A percentile compares a stretch with the other conserved stretches of the same genome.
Evolutionary conservation across 2,797 vertebrate species (phyloP).

Genomic region (Cryptoblepharus egeriae): DNA sequence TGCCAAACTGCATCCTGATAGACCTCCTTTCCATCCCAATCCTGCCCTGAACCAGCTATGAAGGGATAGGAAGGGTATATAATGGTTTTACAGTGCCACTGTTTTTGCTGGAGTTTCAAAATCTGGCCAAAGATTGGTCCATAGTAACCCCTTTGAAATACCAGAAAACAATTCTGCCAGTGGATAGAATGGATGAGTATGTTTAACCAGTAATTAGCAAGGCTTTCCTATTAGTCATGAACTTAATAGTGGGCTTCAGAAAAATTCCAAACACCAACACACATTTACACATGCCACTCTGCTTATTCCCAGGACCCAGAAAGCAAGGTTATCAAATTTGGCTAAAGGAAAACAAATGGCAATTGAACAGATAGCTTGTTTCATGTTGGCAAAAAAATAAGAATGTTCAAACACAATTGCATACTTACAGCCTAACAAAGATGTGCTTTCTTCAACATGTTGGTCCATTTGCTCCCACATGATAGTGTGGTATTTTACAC

Average conservation of each 20-base stretch:
- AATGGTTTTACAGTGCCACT: slow-evolving; percentile 58
- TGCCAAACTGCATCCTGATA: too few species aligned
- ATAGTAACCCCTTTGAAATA: slow-evolving; percentile 16
- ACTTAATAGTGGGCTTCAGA: slow-evolving; percentile 19
- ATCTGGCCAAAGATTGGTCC: slow-evolving; percentile 33
- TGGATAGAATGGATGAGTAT: slow-evolving; percentile 32
- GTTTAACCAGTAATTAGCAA: slow-evolving; percentile 24
- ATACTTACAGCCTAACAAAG: slow-evolving; percentile 9
- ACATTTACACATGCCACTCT: neutral
- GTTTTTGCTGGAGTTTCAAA: slow-evolving; percentile 57
- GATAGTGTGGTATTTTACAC: neutral
- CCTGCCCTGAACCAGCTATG: too few species aligned
- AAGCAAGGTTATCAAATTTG: slow-evolving; percentile 2
- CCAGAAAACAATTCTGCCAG: slow-evolving; percentile 35
- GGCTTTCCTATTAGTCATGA: slow-evolving; percentile 36
- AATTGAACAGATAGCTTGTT: slow-evolving; percentile 1
- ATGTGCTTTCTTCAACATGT: neutral
- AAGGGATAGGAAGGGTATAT: too few species aligned
- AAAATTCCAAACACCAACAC: neutral
- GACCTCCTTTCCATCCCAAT: too few species aligned
- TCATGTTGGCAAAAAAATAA: neutral
- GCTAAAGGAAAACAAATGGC: slow-evolving; percentile 24
- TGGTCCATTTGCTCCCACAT: neutral
- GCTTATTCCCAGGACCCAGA: fast-evolving
- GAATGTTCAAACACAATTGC: neutral